These are phyloP conservation scores for Lepus oiostolus DNA, from an alignment of 2,797 vertebrate species.

Conservation along the genomic window DNA sequence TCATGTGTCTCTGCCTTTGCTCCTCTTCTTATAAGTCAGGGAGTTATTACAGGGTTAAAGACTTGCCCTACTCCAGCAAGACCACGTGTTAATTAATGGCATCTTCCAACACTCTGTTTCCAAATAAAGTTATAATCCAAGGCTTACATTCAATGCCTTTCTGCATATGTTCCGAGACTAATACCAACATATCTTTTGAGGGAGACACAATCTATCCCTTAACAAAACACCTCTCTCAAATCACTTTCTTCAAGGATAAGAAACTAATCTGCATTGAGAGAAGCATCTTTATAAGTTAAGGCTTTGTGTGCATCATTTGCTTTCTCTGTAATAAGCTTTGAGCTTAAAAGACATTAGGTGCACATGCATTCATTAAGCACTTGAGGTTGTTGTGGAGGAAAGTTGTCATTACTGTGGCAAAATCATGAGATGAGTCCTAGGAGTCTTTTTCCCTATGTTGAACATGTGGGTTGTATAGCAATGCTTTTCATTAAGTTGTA, in stretches of 20 bases:
- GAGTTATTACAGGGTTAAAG: neutral
- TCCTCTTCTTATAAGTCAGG: neutral
- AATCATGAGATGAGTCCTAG: neutral
- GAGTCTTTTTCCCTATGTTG: neutral
- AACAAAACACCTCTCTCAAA: neutral
- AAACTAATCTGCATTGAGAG: neutral
- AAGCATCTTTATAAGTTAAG: conserved; percentile 13
- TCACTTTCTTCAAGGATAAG: neutral
- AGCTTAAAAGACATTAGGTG: neutral
- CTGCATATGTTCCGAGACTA: neutral
- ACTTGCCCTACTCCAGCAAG: neutral
- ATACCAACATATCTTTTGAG: neutral
- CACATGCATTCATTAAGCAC: neutral
- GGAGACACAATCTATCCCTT: neutral
- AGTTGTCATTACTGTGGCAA: neutral
- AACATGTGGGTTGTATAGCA: neutral
- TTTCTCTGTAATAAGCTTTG: neutral
- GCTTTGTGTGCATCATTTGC: neutral
- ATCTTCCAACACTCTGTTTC: neutral
- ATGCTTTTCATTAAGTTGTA: neutral
- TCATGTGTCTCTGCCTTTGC: neutral
- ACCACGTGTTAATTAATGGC: neutral
- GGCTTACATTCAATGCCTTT: neutral
- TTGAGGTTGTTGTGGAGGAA: neutral
- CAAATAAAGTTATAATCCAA: neutral